Percentiles rank a stretch among this genome's conserved stretches.
These are phyloP conservation scores for Nyleta sp. DNA, from an alignment of 2,888 invertebrate genomes.

Conservation along the genomic window DNA sequence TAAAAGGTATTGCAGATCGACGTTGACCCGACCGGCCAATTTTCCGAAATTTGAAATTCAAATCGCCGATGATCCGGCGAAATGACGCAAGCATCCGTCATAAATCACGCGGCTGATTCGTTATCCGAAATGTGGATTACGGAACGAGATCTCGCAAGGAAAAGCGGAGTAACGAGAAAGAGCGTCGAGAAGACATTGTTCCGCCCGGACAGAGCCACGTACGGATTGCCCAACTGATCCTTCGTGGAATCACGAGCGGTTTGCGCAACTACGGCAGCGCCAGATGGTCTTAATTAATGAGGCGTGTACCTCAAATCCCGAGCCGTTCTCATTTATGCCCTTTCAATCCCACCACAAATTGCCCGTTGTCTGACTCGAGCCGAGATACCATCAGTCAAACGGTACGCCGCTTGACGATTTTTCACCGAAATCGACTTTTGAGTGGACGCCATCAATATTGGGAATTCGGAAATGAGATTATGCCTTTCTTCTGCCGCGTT, in stretches of 20 bases:
- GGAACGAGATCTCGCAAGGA: constrained; percentile 26
- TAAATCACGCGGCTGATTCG: constrained; percentile 53
- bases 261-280: constrained; percentile 59
- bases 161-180: constrained; percentile 48
- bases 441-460: constrained; percentile 4
- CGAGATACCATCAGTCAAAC: constrained; percentile 35
- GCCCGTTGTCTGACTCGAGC: constrained; percentile 25
- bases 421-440: constrained; percentile 21
- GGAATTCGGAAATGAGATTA: not conserved
- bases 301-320: constrained; percentile 60
- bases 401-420: constrained; percentile 19
- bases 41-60: constrained; percentile 30
- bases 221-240: constrained; percentile 54
- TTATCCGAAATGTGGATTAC: constrained; percentile 48
- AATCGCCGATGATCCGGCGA: constrained; percentile 17
- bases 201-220: constrained; percentile 56
- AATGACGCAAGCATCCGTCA: constrained; percentile 37
- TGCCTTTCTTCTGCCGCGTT: not conserved
- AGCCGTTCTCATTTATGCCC: constrained; percentile 58
- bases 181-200: constrained; percentile 56
- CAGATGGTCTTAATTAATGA: constrained; percentile 65
- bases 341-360: constrained; percentile 54
- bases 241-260: constrained; percentile 58
- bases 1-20: too few species aligned
- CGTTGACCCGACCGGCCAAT: too few species aligned